Evolutionary conservation across 2,888 invertebrate species (phyloP).

Genomic region (Drosophila kokeensis): DNA sequence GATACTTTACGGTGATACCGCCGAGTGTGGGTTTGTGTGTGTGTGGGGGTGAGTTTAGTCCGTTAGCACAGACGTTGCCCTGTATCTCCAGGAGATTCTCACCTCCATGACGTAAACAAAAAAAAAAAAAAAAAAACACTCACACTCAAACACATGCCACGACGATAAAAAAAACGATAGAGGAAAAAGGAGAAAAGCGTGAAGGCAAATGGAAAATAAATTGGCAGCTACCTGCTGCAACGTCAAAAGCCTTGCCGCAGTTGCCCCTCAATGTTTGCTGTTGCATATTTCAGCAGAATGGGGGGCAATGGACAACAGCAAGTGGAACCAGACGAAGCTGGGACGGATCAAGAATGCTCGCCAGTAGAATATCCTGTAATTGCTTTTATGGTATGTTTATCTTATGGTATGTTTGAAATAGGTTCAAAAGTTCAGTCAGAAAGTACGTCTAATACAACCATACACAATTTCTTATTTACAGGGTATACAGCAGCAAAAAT

Average conservation of each 20-base stretch:
- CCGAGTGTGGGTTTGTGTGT: neutral
- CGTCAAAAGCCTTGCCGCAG: slow-evolving; percentile 16
- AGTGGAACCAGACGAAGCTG: neutral
- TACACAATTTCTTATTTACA: neutral
- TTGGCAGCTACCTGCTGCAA: slow-evolving; percentile 73
- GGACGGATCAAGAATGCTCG: neutral
- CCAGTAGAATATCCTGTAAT: neutral
- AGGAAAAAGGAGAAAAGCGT: slow-evolving; percentile 19
- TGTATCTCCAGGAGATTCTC: neutral
- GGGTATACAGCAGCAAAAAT: slow-evolving; percentile 16
- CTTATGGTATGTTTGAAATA: neutral
- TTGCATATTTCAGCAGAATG: slow-evolving; percentile 63
- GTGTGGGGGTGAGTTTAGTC: neutral
- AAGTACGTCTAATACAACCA: neutral
- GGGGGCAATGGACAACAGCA: slow-evolving; percentile 21
- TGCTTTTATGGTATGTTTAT: neutral
- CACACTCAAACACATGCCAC: slow-evolving; percentile 26
- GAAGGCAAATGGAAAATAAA: slow-evolving; percentile 72
- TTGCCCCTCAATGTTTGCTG: slow-evolving; percentile 33
- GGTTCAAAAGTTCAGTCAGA: neutral
- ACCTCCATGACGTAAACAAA: neutral
- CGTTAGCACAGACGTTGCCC: neutral
- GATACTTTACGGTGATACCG: neutral
- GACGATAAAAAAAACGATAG: slow-evolving; percentile 22
- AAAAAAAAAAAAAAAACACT: neutral